phyloP scores from a whole-genome alignment of 2,888 invertebrate genomes.

The Therioaphis trifolii region DNA sequence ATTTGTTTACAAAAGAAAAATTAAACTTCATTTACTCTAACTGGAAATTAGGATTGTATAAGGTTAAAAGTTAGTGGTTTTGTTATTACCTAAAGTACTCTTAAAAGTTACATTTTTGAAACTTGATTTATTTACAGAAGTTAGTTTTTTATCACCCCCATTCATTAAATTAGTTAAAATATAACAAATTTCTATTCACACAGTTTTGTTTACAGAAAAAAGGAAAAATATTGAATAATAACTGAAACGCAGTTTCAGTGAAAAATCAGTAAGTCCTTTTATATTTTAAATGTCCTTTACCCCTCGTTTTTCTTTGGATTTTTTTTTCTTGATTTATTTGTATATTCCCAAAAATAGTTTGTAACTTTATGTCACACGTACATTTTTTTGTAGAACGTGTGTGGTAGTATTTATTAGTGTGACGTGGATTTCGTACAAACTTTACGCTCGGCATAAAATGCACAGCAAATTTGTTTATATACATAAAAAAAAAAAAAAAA shows the following conservation, averaged over 20 bases:
- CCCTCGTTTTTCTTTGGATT: conserved; percentile 52
- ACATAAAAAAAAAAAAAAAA: conserved; percentile 38
- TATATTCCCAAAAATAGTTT: conserved; percentile 62
- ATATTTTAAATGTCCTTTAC: conserved; percentile 56
- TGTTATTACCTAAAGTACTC: conserved; percentile 29
- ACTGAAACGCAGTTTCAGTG: conserved; percentile 62
- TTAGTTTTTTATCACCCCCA: conserved; percentile 36
- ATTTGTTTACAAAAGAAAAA: conserved; percentile 6
- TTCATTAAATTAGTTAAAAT: conserved; percentile 32
- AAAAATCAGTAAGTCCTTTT: conserved; percentile 63
- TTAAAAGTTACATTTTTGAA: conserved; percentile 18
- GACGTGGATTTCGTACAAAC: conserved; percentile 59
- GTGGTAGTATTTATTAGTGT: conserved; percentile 62
- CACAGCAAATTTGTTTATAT: conserved; percentile 60
- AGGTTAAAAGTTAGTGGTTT: conserved; percentile 17
- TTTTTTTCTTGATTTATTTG: conserved; percentile 61
- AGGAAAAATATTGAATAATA: conserved; percentile 61
- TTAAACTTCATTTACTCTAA: conserved; percentile 47
- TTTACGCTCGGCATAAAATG: conserved; percentile 58
- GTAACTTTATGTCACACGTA: conserved; percentile 60
- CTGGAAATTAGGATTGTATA: conserved; percentile 34
- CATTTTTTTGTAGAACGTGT: conserved; percentile 62
- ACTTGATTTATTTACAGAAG: conserved; percentile 52
- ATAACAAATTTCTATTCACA: conserved; percentile 53
- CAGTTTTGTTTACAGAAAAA: conserved; percentile 62